A percentile compares a stretch with the other conserved stretches of the same genome.
Evolutionary conservation across 2,797 vertebrate species (phyloP).

Genomic region (Sebastes goodei): DNA sequence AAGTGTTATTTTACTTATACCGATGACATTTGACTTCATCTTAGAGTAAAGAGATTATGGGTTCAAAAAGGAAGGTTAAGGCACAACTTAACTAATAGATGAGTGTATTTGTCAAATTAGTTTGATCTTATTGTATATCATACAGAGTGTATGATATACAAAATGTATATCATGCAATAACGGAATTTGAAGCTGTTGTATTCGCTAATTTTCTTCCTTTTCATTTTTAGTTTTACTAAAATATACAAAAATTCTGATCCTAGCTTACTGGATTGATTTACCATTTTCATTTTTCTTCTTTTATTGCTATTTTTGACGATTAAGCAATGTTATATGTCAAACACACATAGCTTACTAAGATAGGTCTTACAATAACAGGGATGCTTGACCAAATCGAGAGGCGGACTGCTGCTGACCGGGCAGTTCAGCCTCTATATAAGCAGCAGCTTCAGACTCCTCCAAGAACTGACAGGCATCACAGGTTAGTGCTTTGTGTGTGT

Average conservation of each 20-base stretch:
- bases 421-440: slow-evolving; percentile 68
- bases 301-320: neutral
- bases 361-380: slow-evolving; percentile 55
- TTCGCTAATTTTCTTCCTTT: neutral
- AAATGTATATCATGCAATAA: neutral
- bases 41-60: slow-evolving; percentile 2
- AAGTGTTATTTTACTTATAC: neutral
- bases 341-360: slow-evolving; percentile 35
- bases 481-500: slow-evolving; percentile 60
- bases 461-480: slow-evolving; percentile 63
- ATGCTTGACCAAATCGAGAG: slow-evolving; percentile 77
- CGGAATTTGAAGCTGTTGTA: neutral
- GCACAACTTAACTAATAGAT: neutral
- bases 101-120: neutral
- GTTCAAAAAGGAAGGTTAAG: slow-evolving; percentile 17
- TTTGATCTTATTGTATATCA: neutral
- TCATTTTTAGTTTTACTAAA: neutral
- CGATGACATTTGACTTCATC: slow-evolving; percentile 45
- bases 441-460: slow-evolving; percentile 40
- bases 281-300: neutral
- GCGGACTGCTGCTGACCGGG: slow-evolving; percentile 54
- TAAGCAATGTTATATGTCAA: slow-evolving; percentile 2
- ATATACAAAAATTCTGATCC: neutral
- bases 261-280: neutral
- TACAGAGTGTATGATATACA: neutral